These are phyloP conservation scores for Eurystomus glaucurus DNA, from an alignment of 2,797 vertebrate species.

Conservation along the genomic window DNA sequence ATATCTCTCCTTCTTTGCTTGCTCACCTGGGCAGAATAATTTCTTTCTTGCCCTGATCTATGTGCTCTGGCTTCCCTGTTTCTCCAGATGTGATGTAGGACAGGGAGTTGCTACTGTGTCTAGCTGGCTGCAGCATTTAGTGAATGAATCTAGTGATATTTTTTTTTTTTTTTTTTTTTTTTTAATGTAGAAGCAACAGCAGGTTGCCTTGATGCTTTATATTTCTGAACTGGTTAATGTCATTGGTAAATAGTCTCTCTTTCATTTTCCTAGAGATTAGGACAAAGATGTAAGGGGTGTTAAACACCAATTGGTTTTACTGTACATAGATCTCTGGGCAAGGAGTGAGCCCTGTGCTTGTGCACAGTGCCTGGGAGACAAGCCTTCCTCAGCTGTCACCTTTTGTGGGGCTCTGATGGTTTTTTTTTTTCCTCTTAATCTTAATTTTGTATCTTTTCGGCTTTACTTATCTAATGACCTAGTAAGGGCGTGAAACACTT, in stretches of 20 bases:
- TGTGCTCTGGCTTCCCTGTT: background rate
- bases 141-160: background rate
- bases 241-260: conserved; percentile 17
- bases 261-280: background rate
- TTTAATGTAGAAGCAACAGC: background rate
- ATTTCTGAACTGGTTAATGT: background rate
- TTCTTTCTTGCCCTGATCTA: background rate
- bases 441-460: background rate
- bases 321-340: background rate
- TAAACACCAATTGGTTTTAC: background rate
- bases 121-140: background rate
- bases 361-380: background rate
- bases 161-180: background rate
- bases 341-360: background rate
- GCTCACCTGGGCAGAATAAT: background rate
- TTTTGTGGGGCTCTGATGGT: background rate
- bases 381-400: background rate
- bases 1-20: background rate
- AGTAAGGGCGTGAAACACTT: background rate
- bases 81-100: conserved; percentile 12
- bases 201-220: background rate
- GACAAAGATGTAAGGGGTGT: background rate
- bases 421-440: background rate
- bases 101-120: background rate
- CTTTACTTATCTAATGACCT: background rate